These are phyloP conservation scores for Phycodurus eques DNA, from an alignment of 2,113 vertebrate genomes.

Conservation along the genomic window DNA sequence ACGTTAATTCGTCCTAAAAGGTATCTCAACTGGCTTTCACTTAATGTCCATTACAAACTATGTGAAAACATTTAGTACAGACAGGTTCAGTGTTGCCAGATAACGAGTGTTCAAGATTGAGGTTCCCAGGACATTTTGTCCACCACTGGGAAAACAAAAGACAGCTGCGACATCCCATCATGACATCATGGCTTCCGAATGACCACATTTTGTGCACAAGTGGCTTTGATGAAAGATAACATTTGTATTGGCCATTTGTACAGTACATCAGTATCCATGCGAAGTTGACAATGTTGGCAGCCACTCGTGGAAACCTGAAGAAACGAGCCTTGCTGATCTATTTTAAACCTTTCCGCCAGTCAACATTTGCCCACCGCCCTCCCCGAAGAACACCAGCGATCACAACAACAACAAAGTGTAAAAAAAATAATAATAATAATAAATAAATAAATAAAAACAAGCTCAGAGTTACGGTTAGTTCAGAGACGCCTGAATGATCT, in stretches of 20 bases:
- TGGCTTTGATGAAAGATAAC: not conserved
- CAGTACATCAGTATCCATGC: not conserved
- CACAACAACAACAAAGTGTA: conserved; percentile 12
- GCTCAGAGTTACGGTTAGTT: not conserved
- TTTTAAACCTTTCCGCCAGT: conserved; percentile 49
- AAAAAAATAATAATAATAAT: not conserved
- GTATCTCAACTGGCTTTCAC: not conserved
- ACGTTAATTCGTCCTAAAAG: not conserved
- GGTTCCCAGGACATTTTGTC: not conserved
- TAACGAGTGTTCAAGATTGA: not conserved
- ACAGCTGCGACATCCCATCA: not conserved
- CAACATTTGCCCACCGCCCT: conserved; percentile 7
- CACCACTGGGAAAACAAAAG: not conserved
- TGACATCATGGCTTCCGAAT: not conserved
- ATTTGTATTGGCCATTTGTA: not conserved
- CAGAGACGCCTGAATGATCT: conserved; percentile 7
- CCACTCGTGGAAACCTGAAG: conserved; percentile 30
- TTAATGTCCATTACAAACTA: not conserved
- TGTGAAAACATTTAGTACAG: conserved; percentile 1
- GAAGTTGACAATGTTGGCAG: not conserved
- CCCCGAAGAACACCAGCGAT: conserved; percentile 4
- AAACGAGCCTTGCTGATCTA: conserved; percentile 43
- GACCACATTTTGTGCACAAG: not conserved
- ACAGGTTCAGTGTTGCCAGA: not conserved
- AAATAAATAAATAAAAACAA: too few relatives aligned